Base-by-base conservation (phyloP, 2,797 vertebrate species). In the Otolemur crassicaudatus region DNA sequence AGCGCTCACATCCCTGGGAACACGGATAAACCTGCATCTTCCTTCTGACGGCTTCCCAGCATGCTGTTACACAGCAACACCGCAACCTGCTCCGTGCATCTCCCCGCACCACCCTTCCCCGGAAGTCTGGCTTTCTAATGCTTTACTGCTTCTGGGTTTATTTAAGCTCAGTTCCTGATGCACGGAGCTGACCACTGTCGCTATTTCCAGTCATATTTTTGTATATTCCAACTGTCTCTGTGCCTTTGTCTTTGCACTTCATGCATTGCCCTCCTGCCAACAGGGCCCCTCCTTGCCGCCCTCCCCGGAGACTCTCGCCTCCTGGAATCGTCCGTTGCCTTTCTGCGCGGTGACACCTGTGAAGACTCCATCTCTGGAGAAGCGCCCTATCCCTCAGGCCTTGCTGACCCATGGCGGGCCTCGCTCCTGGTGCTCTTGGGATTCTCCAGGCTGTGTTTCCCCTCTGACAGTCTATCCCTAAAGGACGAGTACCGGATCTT, bases 1-100 rank as follows among this genome's bases (percentile, higher is more conserved):
- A 72, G 53, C 53, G 23, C 16, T 90, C 58, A 63, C 63, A 49
- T 87, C 92, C 70, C 86, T 17, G 46, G n/a, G 49, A 87, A 97
- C 82, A 90, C 67, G 93, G 92, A 76, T 84, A 80, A 9, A 76
- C 79, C 25, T 37, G 16, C 17, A 31, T 58, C 34, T 80, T 76
- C 49, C 69, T 91, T 63, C 75, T 23, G 40, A n/a, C 17, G 46
- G 3, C 16, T 20, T 34, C 58, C 29, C 19, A 63, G 34, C 65
- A 19, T 53, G 70, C 73, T 69, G 8, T 63, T 29, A 27, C 1
- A 20, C 1, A 46, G 7, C 46, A 63, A 13, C 8, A 31, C 37
- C 65, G 70, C 46, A 10, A 58, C 69, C 16, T 14, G 37, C 7
- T 82, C 20, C 5, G 14, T 29, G 65, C 25, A 56, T 95, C 49